Conservation (phyloP, 2,797 vertebrate genomes). For the Argyrosomus regius region DNA sequence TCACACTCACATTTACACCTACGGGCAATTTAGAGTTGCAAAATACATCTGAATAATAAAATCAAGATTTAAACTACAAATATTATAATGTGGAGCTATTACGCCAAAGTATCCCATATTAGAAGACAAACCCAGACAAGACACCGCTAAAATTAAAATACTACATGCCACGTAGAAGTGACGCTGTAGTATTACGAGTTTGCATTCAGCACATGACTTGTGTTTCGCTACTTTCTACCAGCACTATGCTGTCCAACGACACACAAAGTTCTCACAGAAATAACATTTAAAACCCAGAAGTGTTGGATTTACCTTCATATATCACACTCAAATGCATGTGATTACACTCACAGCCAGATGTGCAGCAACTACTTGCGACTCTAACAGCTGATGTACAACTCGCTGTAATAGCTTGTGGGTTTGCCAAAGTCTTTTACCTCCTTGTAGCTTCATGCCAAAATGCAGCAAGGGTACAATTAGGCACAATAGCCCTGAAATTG, state of each 20-base stretch:
- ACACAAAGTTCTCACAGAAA: neutral
- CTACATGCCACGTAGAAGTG: neutral
- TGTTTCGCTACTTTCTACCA: neutral
- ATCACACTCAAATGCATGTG: neutral
- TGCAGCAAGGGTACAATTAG: slow-evolving; percentile 14
- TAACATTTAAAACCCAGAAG: neutral
- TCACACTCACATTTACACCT: no score
- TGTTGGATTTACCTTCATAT: neutral
- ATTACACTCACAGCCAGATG: neutral
- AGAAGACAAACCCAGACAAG: no score
- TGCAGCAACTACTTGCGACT: neutral
- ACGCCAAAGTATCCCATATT: no score
- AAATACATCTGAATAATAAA: no score
- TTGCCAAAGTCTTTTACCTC: slow-evolving; percentile 5
- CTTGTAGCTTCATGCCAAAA: neutral
- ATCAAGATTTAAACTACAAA: no score
- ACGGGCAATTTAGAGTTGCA: no score
- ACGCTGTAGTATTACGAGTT: neutral
- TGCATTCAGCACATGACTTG: neutral
- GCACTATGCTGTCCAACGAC: neutral
- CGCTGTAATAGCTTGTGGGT: neutral
- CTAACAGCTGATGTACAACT: slow-evolving; percentile 1
- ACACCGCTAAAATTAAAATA: slow-evolving; percentile 4
- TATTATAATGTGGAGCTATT: no score
- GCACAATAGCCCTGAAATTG: neutral